These are phyloP conservation scores for Eptatretus burgeri DNA, from an alignment of 2,113 vertebrate genomes.

Conservation along the genomic window DNA sequence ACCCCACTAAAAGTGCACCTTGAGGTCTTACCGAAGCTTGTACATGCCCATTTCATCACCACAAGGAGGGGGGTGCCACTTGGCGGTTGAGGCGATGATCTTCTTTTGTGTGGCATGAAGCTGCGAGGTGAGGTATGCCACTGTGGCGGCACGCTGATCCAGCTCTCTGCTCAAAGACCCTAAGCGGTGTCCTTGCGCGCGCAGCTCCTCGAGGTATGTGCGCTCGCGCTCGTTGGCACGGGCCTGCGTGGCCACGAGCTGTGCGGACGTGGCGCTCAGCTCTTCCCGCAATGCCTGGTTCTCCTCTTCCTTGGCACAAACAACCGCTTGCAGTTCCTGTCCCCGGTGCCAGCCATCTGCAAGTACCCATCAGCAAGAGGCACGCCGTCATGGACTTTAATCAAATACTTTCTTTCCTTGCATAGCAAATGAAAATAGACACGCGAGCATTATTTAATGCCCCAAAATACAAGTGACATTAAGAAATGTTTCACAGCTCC, in stretches of 20 bases:
- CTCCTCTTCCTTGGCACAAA: conserved; percentile 50
- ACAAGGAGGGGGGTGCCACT: not conserved
- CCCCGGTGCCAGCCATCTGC: not conserved
- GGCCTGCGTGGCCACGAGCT: conserved; percentile 63
- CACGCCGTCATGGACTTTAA: not conserved
- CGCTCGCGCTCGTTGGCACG: conserved; percentile 62
- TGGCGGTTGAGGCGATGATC: conserved; percentile 6
- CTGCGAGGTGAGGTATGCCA: conserved; percentile 71
- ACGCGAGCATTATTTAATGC: not conserved
- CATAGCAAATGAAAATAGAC: not conserved
- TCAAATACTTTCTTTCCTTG: not conserved
- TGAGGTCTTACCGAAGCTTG: not conserved
- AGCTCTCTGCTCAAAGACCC: conserved; percentile 55
- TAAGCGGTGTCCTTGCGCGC: conserved; percentile 75
- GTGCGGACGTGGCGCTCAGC: conserved; percentile 64
- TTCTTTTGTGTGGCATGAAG: conserved; percentile 71
- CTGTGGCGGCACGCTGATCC: conserved; percentile 69
- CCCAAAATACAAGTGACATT: too few relatives aligned
- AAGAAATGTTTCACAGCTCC: too few relatives aligned
- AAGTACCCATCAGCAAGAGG: not conserved
- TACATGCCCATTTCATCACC: not conserved
- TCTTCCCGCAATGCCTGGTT: conserved; percentile 41
- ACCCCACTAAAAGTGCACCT: not conserved
- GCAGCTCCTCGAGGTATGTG: conserved; percentile 85
- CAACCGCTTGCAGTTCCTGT: conserved; percentile 55